Conservation (phyloP, 64 coral and sea anemone species). For the Pachyseris speciosa region DNA sequence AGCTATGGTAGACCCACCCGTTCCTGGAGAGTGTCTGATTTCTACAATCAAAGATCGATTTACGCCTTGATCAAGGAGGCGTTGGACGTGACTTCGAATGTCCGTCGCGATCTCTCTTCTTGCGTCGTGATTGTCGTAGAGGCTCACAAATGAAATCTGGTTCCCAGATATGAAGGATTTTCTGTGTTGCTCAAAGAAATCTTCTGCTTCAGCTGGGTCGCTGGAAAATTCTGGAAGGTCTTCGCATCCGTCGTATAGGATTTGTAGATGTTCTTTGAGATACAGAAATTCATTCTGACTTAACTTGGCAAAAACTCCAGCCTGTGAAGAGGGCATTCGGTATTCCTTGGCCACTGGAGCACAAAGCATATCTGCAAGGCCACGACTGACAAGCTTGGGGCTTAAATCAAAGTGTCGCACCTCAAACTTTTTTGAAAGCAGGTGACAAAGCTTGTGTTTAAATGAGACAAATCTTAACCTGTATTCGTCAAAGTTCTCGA, state of each 20-base stretch:
- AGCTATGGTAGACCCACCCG: conserved; percentile 85
- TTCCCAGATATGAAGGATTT: conserved; percentile 69
- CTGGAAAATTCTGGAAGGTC: conserved; percentile 37
- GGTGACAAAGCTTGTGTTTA: conserved; percentile 11
- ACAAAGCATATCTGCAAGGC: conserved; percentile 45
- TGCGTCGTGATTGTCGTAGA: conserved; percentile 76
- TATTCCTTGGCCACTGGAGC: conserved; percentile 1
- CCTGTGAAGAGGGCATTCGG: conserved; percentile 75
- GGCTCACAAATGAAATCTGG: conserved; percentile 66
- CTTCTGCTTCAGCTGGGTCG: conserved; percentile 37
- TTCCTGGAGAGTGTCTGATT: conserved; percentile 72
- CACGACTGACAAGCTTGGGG: conserved; percentile 32
- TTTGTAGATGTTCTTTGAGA: conserved; percentile 63
- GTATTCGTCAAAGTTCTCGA: conserved; percentile 80
- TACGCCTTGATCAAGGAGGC: conserved; percentile 54
- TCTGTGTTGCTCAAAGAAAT: conserved; percentile 61
- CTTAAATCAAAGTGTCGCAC: conserved; percentile 35
- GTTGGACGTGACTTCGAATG: conserved; percentile 65
- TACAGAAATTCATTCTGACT: conserved; percentile 54
- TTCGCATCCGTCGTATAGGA: conserved; percentile 76
- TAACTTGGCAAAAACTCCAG: conserved; percentile 18
- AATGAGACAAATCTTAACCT: conserved; percentile 21
- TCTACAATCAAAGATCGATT: conserved; percentile 70
- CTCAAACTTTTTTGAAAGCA: neutral
- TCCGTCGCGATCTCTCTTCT: conserved; percentile 34